Evolutionary conservation across 2,888 invertebrate species (phyloP), one percentile per base, ranked within the genome.

Genomic region (Stictocephala bisonia): DNA sequence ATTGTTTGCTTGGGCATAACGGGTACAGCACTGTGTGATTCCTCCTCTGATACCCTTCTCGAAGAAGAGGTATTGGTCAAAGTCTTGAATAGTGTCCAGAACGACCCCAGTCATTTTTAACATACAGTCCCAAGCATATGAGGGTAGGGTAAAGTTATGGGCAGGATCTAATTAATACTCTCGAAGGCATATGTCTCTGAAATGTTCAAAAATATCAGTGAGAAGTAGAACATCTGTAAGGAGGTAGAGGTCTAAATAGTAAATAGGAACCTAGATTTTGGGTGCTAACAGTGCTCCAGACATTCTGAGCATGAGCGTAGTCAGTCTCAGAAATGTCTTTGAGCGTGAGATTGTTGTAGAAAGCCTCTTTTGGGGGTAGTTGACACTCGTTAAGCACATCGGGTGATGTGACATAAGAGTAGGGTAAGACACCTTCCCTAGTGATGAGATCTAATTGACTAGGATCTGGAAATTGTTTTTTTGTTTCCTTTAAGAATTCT

Each of bases 171-270:
- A 68, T 1, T 72, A 69, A 68, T 84, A 83, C 3, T 77, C 78
- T 26, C 72, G 15, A 3, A 79, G 40, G 66, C 80, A 80, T 0
- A 73, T 77, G 3, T 73, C n/a, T 7, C 82, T 53, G 76, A 83
- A 84, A 71, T 82, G 80, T 76, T 84, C 83, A 75, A 83, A 83
- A 4, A 83, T 77, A 66, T 83, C 83, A 3, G 80, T 78, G 29
- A 82, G 71, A 1, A 83, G 73, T n/a, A 83, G 71, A 0, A 84
- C 80, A 75, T 84, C 83, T 0, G 80, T 80, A 77, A 81, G 82
- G 26, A 83, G 40, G 74, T 83, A 83, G 1, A 83, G 18, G 35
- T 83, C 80, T 1, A 79, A 76, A 74, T 84, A 84, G 60, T 82
- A 80, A 76, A 74, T 84, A 84, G 60, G 82, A 80, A 0, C 79